Percentiles rank a stretch among this genome's conserved stretches.
Evolutionary conservation across 2,797 vertebrate genomes (phyloP).

Genomic region (Bryconaethiops microstoma): DNA sequence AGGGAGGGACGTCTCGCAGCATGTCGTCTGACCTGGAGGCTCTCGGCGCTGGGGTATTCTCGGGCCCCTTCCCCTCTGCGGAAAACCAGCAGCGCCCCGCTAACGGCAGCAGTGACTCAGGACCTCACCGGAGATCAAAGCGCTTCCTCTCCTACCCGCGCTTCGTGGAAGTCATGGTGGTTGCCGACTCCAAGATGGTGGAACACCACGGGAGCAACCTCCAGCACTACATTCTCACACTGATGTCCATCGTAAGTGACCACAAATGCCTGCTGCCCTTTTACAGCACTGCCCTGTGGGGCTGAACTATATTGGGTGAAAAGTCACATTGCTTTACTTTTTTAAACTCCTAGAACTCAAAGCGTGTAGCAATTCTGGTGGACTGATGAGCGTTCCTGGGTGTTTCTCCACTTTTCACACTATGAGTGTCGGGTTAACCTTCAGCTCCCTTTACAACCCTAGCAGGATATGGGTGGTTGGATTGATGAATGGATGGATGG

Average conservation of each 20-base stretch:
- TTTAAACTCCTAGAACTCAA: too few relatives aligned
- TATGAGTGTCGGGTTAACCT: too few relatives aligned
- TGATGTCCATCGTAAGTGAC: conserved; percentile 98
- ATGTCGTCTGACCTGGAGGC: conserved; percentile 79
- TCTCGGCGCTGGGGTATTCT: conserved; percentile 75
- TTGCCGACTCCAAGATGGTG: conserved; percentile 98
- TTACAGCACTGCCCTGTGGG: not conserved
- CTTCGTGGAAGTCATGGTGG: conserved; percentile 98
- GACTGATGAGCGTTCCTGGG: too few relatives aligned
- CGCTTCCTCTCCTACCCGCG: conserved; percentile 97
- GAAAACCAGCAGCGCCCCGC: conserved; percentile 69
- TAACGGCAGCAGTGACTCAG: conserved; percentile 75
- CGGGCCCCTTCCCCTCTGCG: conserved; percentile 68
- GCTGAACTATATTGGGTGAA: not conserved
- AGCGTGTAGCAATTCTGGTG: too few relatives aligned
- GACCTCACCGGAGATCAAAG: conserved; percentile 88
- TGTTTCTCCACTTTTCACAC: too few relatives aligned
- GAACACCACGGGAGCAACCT: conserved; percentile 94
- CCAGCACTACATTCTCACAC: conserved; percentile 95
- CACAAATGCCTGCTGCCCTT: too few relatives aligned
- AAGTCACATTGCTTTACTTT: not conserved
- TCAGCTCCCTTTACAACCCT: too few relatives aligned
- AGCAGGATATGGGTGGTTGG: too few relatives aligned
- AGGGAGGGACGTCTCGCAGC: conserved; percentile 66
- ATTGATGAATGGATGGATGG: too few relatives aligned